Percentiles rank a stretch among this genome's conserved stretches.
Conservation (phyloP, 2,797 vertebrate genomes). For the Fringilla coelebs region DNA sequence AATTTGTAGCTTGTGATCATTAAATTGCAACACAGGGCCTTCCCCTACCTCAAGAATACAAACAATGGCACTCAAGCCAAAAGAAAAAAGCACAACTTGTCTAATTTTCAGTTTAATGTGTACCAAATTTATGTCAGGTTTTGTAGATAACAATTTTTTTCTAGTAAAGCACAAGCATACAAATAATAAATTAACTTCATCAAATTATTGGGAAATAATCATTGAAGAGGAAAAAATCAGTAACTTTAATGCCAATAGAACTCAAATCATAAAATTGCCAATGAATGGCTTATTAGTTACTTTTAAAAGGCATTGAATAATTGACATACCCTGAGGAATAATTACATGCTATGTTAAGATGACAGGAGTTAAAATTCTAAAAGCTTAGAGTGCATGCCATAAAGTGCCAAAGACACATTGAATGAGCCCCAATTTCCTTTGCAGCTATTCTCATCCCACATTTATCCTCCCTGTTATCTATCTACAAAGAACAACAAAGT, state of each 20-base stretch:
- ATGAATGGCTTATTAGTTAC: constrained; percentile 25
- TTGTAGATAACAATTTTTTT: background rate
- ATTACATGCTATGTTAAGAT: constrained; percentile 54
- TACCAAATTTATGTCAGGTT: background rate
- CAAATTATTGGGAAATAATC: background rate
- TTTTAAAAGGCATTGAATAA: constrained; percentile 58
- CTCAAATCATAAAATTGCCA: constrained; percentile 25
- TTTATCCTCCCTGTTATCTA: background rate
- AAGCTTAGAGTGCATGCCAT: background rate
- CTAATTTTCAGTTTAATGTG: background rate
- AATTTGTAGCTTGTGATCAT: background rate
- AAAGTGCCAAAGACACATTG: background rate
- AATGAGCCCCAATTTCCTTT: background rate
- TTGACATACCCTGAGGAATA: constrained; percentile 31
- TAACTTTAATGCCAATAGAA: background rate
- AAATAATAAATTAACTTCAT: constrained; percentile 16
- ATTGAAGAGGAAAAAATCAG: background rate
- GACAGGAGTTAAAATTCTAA: constrained; percentile 4
- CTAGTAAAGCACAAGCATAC: constrained; percentile 20
- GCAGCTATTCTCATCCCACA: background rate
- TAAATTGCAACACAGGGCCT: background rate
- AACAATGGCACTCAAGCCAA: background rate
- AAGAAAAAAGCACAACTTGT: background rate
- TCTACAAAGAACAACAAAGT: background rate
- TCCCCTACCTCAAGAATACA: background rate